Conservation (phyloP, 2,113 vertebrate species). For the Oenanthe oenanthe region DNA sequence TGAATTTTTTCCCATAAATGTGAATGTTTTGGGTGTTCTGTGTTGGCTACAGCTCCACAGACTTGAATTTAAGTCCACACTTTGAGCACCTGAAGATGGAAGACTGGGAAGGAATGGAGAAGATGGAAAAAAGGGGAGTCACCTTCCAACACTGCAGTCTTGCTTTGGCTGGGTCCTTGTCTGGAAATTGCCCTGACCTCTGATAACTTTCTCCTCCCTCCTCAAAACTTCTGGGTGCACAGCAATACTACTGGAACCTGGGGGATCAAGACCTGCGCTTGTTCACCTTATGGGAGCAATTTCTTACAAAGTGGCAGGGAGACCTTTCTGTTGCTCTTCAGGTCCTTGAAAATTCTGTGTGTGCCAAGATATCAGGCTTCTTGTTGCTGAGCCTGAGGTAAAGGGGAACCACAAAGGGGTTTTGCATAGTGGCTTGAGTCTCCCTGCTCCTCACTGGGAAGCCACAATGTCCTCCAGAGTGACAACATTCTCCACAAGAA, state of each 20-base stretch:
- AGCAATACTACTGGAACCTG: neutral
- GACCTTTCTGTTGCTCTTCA: neutral
- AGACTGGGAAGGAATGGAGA: neutral
- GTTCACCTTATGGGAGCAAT: neutral
- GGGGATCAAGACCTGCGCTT: neutral
- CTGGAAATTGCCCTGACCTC: neutral
- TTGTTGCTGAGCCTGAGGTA: neutral
- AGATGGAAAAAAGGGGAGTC: neutral
- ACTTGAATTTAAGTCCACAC: rapidly evolving
- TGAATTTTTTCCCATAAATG: neutral
- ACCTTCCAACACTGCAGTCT: neutral
- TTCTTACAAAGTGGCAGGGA: neutral
- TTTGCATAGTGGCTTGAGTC: neutral
- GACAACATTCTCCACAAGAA: neutral
- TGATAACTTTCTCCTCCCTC: neutral
- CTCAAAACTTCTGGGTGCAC: neutral
- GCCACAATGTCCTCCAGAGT: neutral
- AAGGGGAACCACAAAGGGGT: neutral
- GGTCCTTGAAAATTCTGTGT: neutral
- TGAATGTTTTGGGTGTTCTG: neutral
- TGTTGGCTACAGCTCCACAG: neutral
- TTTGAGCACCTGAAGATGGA: neutral
- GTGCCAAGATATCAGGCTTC: neutral
- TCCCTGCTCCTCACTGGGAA: neutral
- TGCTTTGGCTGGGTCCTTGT: neutral